phyloP scores from a whole-genome alignment of 1,140 invertebrate genomes.

The Carposina sasakii region DNA sequence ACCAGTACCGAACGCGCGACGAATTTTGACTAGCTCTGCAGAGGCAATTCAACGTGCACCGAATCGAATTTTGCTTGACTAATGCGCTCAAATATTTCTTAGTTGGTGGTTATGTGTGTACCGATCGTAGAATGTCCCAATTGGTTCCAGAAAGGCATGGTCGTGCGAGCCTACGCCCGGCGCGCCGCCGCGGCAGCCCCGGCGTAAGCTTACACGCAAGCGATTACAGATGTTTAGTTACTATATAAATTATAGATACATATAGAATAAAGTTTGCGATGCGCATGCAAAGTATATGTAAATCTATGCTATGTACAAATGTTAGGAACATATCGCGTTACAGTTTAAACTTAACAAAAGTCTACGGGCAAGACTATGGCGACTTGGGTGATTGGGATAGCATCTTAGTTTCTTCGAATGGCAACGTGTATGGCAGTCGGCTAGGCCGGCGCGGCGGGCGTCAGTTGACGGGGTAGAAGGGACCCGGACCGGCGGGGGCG shows the following conservation, averaged over 20 bases:
- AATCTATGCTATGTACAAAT: conserved; percentile 70
- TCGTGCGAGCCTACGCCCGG: conserved; percentile 29
- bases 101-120: conserved; percentile 69
- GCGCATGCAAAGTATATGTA: conserved; percentile 66
- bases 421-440: conserved; percentile 37
- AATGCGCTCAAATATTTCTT: conserved; percentile 60
- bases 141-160: conserved; percentile 65
- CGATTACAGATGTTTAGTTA: conserved; percentile 34
- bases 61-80: conserved; percentile 48
- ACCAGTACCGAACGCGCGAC: conserved; percentile 27
- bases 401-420: conserved; percentile 59
- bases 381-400: conserved; percentile 62
- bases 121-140: conserved; percentile 67
- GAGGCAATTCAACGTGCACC: conserved; percentile 60
- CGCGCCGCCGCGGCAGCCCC: conserved; percentile 12
- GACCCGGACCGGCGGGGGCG: conserved; percentile 47
- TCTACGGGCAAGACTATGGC: conserved; percentile 69
- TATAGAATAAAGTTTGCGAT: conserved; percentile 58
- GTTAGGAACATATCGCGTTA: conserved; percentile 71
- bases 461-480: conserved; percentile 72
- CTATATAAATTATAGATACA: conserved; percentile 47
- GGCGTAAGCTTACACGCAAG: conserved; percentile 39
- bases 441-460: conserved; percentile 31
- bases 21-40: conserved; percentile 49
- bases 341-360: conserved; percentile 61